Percentiles rank a stretch among this genome's conserved stretches.
Conservation (phyloP, 2,888 invertebrate genomes). For the Watsonalla binaria region DNA sequence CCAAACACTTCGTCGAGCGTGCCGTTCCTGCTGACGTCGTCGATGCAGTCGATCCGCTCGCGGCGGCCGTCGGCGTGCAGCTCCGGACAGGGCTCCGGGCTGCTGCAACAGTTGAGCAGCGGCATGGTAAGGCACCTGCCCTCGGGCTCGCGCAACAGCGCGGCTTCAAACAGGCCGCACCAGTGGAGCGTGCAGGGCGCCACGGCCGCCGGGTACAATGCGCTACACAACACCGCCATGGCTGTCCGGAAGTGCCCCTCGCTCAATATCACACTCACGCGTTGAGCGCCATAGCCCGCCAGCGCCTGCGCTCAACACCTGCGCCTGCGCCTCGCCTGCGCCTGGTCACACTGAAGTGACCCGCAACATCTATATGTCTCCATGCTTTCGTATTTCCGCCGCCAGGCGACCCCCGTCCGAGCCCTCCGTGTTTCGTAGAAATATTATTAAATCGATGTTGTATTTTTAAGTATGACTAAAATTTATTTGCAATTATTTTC, state of each 20-base stretch:
- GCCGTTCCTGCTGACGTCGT: slow-evolving; percentile 87
- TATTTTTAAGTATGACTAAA: slow-evolving; percentile 29
- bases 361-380: not conserved
- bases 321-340: not conserved
- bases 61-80: slow-evolving; percentile 84
- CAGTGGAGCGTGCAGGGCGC: slow-evolving; percentile 74
- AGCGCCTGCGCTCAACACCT: not conserved
- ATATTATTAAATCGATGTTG: slow-evolving; percentile 45
- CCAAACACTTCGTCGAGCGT: slow-evolving; percentile 94
- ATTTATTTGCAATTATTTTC: slow-evolving; percentile 48
- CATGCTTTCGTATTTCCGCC: slow-evolving; percentile 15
- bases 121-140: slow-evolving; percentile 95
- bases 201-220: slow-evolving; percentile 75
- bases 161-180: slow-evolving; percentile 59
- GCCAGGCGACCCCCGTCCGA: slow-evolving; percentile 42
- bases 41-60: slow-evolving; percentile 81
- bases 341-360: too few relatives aligned
- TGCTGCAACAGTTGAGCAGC: slow-evolving; percentile 93
- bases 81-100: slow-evolving; percentile 84
- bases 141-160: slow-evolving; percentile 81
- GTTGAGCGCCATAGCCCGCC: slow-evolving; percentile 39
- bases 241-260: slow-evolving; percentile 87
- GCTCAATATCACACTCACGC: slow-evolving; percentile 85
- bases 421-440: slow-evolving; percentile 52
- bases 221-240: slow-evolving; percentile 71